Conservation (phyloP, 2,797 vertebrate genomes). For the Acropternis orthonyx region DNA sequence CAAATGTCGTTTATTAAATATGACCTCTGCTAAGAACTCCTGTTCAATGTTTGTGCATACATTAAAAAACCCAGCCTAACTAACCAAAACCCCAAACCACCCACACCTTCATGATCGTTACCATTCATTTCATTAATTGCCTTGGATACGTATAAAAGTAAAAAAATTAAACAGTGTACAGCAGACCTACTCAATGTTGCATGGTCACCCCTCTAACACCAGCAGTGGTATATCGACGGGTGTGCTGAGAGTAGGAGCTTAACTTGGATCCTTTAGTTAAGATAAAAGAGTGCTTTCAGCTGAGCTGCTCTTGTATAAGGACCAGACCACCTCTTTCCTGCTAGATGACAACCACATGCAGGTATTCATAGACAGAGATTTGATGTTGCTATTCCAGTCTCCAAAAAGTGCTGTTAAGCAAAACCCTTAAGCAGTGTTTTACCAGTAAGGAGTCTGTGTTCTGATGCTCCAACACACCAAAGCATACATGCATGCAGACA, state of each 20-base stretch:
- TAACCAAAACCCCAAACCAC: background rate
- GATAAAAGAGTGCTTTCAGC: background rate
- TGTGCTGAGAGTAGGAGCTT: background rate
- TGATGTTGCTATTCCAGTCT: background rate
- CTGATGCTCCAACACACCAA: background rate
- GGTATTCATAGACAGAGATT: background rate
- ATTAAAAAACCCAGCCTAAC: background rate
- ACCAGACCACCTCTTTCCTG: background rate
- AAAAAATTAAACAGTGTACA: background rate
- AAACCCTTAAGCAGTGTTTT: background rate
- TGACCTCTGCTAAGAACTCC: background rate
- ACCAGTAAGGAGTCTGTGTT: background rate
- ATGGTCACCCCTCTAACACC: background rate
- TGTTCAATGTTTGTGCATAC: background rate
- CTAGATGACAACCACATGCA: background rate
- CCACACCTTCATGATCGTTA: background rate
- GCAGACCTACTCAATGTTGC: background rate
- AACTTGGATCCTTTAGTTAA: background rate
- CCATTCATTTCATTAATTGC: background rate
- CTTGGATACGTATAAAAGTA: background rate
- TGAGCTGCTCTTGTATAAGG: background rate
- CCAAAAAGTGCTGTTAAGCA: background rate
- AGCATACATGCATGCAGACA: background rate
- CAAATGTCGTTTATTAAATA: background rate
- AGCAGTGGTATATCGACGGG: background rate